Evolutionary conservation across 1,140 invertebrate species (phyloP).

Genomic region (Drosophila varians): DNA sequence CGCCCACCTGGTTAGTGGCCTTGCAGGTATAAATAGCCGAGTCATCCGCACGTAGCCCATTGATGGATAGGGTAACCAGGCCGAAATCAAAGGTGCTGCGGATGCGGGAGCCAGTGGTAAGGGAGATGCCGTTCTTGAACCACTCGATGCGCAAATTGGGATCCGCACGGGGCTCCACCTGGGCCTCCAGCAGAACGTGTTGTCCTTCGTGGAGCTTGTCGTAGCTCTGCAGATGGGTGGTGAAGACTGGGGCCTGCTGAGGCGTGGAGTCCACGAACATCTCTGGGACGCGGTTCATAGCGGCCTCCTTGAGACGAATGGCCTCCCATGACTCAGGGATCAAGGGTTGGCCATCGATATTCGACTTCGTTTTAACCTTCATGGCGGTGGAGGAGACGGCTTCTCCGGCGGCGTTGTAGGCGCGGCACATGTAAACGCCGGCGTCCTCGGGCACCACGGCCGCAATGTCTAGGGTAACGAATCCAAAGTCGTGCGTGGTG

Average conservation of each 20-base stretch:
- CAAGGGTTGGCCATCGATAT: conserved; percentile 91
- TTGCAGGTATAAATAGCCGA: conserved; percentile 97
- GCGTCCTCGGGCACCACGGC: conserved; percentile 95
- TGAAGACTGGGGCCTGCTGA: conserved; percentile 95
- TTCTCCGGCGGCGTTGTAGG: conserved; percentile 95
- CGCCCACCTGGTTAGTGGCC: conserved; percentile 94
- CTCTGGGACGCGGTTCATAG: conserved; percentile 93
- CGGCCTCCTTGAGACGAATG: conserved; percentile 94
- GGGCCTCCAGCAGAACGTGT: conserved; percentile 96
- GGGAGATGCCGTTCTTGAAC: conserved; percentile 95
- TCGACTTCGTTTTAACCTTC: conserved; percentile 92
- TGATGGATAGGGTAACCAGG: conserved; percentile 95
- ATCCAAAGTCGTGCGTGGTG: conserved; percentile 96
- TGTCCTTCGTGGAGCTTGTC: conserved; percentile 95
- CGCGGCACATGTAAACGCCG: conserved; percentile 96
- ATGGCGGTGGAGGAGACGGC: conserved; percentile 95
- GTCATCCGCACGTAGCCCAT: conserved; percentile 93
- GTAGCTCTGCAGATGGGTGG: conserved; percentile 93
- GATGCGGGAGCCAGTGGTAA: conserved; percentile 92
- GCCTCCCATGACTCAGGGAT: conserved; percentile 95
- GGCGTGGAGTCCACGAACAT: conserved; percentile 92
- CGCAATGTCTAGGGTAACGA: conserved; percentile 95
- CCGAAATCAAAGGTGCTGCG: conserved; percentile 97
- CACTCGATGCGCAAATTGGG: conserved; percentile 95
- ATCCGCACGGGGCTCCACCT: conserved; percentile 97